Evolutionary conservation across 2,113 vertebrate genomes (phyloP).

Genomic region (Chrysochloris asiatica): DNA sequence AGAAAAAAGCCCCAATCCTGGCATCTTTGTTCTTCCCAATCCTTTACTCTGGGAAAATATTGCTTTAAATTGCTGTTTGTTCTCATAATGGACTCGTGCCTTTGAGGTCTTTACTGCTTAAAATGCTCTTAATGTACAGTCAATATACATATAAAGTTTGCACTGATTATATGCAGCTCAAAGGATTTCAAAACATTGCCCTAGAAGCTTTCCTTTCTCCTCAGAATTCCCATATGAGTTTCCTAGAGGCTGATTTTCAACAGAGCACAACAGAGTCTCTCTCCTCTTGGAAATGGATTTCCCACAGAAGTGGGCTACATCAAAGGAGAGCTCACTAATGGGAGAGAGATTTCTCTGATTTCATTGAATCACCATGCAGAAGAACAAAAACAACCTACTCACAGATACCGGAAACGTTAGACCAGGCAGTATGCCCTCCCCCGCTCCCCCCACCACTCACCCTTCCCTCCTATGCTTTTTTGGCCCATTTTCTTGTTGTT

Average conservation of each 20-base stretch:
- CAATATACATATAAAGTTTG: constrained; percentile 53
- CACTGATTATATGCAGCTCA: constrained; percentile 59
- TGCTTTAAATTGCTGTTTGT: constrained; percentile 67
- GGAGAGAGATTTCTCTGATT: background rate
- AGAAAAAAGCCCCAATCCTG: background rate
- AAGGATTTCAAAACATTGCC: constrained; percentile 61
- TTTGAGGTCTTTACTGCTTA: constrained; percentile 60
- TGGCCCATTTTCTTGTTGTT: background rate
- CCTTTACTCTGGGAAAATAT: constrained; percentile 68
- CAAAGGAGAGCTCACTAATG: background rate
- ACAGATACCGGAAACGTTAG: accelerated
- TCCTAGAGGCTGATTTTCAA: constrained; percentile 59
- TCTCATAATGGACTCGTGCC: constrained; percentile 62
- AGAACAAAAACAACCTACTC: constrained; percentile 6
- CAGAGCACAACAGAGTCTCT: background rate
- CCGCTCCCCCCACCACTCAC: background rate
- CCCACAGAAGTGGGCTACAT: constrained; percentile 35
- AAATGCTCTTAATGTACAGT: constrained; percentile 58
- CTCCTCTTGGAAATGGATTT: constrained; percentile 32
- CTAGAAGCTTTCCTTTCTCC: constrained; percentile 43
- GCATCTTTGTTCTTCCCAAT: constrained; percentile 56
- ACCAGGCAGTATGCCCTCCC: accelerated
- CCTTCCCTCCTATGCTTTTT: background rate
- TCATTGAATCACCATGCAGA: background rate
- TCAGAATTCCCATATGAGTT: constrained; percentile 55